Conservation (phyloP, 1,140 invertebrate genomes). For the Limonius californicus region DNA sequence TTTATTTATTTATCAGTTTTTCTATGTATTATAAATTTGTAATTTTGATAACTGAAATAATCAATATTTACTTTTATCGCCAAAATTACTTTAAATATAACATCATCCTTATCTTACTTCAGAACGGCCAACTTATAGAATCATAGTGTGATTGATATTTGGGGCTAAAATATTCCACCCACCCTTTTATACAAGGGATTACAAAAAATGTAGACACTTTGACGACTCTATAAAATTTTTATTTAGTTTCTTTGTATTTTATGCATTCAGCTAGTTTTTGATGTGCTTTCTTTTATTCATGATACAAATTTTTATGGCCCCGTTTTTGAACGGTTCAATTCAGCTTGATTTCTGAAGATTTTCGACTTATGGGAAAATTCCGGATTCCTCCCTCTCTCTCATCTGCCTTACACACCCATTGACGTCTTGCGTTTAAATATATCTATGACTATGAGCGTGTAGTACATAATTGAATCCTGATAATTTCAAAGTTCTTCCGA, state of each 20-base stretch:
- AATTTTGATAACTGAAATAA: background rate
- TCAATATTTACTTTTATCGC: background rate
- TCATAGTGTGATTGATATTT: too few relatives aligned
- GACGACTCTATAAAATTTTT: background rate
- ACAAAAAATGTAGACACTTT: background rate
- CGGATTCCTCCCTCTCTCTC: too few relatives aligned
- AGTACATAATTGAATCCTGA: slow-evolving; percentile 1
- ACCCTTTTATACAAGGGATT: background rate
- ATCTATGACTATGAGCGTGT: too few relatives aligned
- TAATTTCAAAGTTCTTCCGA: background rate
- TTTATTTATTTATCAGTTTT: background rate
- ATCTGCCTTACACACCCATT: too few relatives aligned
- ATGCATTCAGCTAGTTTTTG: background rate
- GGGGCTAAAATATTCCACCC: background rate
- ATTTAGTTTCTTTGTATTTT: background rate
- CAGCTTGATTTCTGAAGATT: background rate
- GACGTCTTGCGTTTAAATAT: too few relatives aligned
- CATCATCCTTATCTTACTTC: background rate
- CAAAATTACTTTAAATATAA: background rate
- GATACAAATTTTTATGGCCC: background rate
- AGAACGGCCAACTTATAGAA: too few relatives aligned
- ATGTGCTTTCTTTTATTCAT: background rate
- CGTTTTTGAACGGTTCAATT: background rate
- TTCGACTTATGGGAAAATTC: too few relatives aligned
- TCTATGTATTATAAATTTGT: background rate